A percentile compares a stretch with the other conserved stretches of the same genome.
Evolutionary conservation across 2,888 invertebrate species (phyloP).

Genomic region (Patella caerulea): DNA sequence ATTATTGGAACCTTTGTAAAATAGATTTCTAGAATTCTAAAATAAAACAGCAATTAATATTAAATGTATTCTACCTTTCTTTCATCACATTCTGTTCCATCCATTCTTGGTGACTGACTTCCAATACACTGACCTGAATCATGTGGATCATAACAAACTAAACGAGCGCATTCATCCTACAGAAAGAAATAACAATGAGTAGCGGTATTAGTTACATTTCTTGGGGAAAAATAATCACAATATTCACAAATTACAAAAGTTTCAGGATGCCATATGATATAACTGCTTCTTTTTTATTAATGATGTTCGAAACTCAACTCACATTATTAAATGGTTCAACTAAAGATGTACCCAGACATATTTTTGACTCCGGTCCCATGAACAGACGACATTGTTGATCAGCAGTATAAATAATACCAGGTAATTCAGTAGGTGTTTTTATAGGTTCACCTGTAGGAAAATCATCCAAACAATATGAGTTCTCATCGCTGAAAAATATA

Average conservation of each 20-base stretch:
- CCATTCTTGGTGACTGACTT: constrained; percentile 43
- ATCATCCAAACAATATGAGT: constrained; percentile 48
- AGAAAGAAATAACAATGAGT: neutral
- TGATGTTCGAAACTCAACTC: constrained; percentile 5
- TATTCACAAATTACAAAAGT: neutral
- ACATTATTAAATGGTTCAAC: constrained; percentile 21
- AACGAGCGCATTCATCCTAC: constrained; percentile 34
- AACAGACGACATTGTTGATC: constrained; percentile 48
- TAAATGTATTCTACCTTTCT: constrained; percentile 44
- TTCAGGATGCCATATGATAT: neutral
- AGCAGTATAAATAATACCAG: constrained; percentile 47
- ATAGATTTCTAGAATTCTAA: too few relatives aligned
- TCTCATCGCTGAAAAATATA: constrained; percentile 32
- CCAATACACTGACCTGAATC: constrained; percentile 17
- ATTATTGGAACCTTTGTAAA: neutral
- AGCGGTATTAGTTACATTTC: neutral
- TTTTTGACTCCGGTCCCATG: constrained; percentile 30
- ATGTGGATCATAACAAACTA: constrained; percentile 34
- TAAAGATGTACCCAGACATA: constrained; percentile 19
- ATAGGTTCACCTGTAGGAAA: constrained; percentile 29
- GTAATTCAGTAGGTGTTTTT: constrained; percentile 37
- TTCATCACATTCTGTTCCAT: constrained; percentile 59
- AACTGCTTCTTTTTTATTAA: neutral
- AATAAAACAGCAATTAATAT: too few relatives aligned
- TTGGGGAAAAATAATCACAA: neutral